Conservation (phyloP, 1,140 invertebrate species). For the Octopus sinensis region DNA sequence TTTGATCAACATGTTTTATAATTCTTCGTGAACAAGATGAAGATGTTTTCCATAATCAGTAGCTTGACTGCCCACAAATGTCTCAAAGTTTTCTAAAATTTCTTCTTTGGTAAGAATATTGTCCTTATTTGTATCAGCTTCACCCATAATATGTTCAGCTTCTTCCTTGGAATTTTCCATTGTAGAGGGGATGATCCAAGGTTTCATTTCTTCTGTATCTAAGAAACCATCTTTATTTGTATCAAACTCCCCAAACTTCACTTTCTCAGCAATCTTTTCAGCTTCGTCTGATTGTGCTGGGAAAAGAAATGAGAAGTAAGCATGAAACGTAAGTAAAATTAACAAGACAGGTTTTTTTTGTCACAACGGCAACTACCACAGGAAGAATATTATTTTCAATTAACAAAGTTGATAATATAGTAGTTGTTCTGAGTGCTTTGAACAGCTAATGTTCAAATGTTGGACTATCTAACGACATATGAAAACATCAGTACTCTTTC, state of each 20-base stretch:
- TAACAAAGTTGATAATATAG: too few species aligned
- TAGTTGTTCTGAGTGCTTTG: too few species aligned
- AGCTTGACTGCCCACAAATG: slow-evolving; percentile 93
- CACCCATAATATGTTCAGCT: slow-evolving; percentile 83
- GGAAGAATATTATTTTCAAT: too few species aligned
- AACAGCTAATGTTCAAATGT: too few species aligned
- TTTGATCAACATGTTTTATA: neutral
- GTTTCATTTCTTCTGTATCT: slow-evolving; percentile 74
- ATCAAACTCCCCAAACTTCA: slow-evolving; percentile 87
- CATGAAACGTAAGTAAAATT: too few species aligned
- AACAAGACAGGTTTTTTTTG: too few species aligned
- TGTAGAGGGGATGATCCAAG: slow-evolving; percentile 90
- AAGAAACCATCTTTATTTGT: slow-evolving; percentile 81
- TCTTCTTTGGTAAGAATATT: slow-evolving; percentile 79
- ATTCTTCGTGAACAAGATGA: slow-evolving; percentile 51
- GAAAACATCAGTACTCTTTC: too few species aligned
- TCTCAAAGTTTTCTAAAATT: slow-evolving; percentile 82
- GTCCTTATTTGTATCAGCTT: slow-evolving; percentile 86
- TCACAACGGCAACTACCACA: too few species aligned
- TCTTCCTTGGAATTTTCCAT: slow-evolving; percentile 87
- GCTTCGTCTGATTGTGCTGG: neutral
- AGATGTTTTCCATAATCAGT: slow-evolving; percentile 92
- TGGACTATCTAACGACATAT: too few species aligned
- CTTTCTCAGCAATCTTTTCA: neutral
- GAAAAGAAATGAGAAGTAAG: neutral